Conservation (phyloP, 2,797 vertebrate genomes). For the Scleropages formosus region DNA sequence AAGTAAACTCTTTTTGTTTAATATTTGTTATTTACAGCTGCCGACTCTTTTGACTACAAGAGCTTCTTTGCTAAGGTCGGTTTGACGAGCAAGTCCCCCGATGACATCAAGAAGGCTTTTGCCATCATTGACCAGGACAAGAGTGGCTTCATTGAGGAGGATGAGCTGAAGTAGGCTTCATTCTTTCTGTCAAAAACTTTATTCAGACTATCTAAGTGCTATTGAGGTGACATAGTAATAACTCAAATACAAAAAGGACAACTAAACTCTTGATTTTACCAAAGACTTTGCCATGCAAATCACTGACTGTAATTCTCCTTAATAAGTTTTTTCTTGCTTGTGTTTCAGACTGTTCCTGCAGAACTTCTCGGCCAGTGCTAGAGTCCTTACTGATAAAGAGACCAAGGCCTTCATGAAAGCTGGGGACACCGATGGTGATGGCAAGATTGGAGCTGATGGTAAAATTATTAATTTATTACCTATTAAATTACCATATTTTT, state of each 20-base stretch:
- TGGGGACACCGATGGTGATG: constrained; percentile 74
- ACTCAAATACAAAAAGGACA: background rate
- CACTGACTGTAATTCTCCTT: background rate
- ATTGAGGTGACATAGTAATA: too few relatives aligned
- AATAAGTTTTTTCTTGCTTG: background rate
- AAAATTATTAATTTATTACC: constrained; percentile 37
- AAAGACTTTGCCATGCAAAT: background rate
- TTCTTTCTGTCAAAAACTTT: background rate
- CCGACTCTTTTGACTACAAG: constrained; percentile 77
- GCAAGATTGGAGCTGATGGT: constrained; percentile 78
- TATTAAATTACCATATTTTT: too few relatives aligned
- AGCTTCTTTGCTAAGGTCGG: constrained; percentile 75
- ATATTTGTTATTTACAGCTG: constrained; percentile 60
- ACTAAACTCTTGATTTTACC: background rate
- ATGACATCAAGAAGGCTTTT: constrained; percentile 73
- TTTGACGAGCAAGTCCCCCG: constrained; percentile 66
- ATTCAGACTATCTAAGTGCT: too few relatives aligned
- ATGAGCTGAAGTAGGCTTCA: constrained; percentile 74
- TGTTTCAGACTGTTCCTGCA: constrained; percentile 71
- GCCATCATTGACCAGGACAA: constrained; percentile 79
- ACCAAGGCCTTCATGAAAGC: constrained; percentile 66
- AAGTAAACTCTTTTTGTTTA: background rate
- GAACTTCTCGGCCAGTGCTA: constrained; percentile 68
- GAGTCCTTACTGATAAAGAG: constrained; percentile 68
- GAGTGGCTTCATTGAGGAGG: constrained; percentile 82